Conservation (phyloP, 2,888 invertebrate genomes). For the Peribatodes rhomboidaria region DNA sequence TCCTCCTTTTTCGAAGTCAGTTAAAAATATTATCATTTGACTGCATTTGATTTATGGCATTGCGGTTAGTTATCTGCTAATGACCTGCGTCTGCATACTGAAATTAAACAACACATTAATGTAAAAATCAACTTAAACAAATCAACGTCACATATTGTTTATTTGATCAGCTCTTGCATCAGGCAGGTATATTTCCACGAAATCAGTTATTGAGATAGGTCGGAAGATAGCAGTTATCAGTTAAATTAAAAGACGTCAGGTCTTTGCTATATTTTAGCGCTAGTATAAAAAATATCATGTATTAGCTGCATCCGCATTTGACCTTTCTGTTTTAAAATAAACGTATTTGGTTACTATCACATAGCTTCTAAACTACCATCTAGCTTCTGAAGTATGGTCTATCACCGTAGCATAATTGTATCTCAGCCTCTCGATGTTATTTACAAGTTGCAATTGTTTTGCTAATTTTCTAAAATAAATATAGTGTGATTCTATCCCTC, state of each 20-base stretch:
- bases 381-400: not conserved
- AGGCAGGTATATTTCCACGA: constrained; percentile 13
- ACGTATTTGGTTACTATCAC: no score
- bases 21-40: no score
- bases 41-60: not conserved
- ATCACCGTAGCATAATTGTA: not conserved
- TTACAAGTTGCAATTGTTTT: no score
- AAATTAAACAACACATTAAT: not conserved
- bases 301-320: not conserved
- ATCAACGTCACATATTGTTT: constrained; percentile 17
- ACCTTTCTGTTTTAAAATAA: not conserved
- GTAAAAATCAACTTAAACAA: not conserved
- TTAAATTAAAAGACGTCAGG: constrained; percentile 13
- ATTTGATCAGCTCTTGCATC: constrained; percentile 13
- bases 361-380: no score
- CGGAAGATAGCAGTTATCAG: constrained; percentile 23
- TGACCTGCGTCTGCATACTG: not conserved
- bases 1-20: no score
- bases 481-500: no score
- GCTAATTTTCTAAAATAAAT: no score
- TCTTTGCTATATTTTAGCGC: constrained; percentile 4
- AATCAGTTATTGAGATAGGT: constrained; percentile 32
- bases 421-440: not conserved
- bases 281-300: not conserved
- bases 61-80: not conserved